Evolutionary conservation across 2,888 invertebrate genomes (phyloP).

Genomic region (Protula sp.): DNA sequence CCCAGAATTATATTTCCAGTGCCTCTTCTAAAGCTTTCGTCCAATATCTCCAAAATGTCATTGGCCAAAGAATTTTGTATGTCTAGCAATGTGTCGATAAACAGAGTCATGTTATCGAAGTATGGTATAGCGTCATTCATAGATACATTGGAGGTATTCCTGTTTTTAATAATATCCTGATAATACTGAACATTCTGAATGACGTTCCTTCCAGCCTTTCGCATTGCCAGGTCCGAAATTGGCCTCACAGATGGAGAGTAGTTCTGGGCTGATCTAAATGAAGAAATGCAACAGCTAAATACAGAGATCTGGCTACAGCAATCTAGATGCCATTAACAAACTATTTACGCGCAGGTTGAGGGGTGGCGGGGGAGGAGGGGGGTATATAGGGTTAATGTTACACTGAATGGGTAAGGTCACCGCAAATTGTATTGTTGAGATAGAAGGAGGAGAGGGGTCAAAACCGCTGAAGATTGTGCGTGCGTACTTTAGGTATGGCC

Average conservation of each 20-base stretch:
- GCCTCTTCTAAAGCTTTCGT: constrained; percentile 67
- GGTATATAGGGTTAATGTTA: too few relatives aligned
- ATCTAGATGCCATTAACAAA: too few relatives aligned
- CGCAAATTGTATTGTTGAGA: too few relatives aligned
- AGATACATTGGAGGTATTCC: constrained; percentile 61
- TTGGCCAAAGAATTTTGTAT: constrained; percentile 70
- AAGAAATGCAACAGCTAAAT: too few relatives aligned
- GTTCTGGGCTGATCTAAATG: constrained; percentile 66
- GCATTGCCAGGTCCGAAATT: constrained; percentile 58
- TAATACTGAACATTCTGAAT: neutral
- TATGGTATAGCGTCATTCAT: constrained; percentile 73
- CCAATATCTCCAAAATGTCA: constrained; percentile 70
- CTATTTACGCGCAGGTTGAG: too few relatives aligned
- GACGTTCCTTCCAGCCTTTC: neutral
- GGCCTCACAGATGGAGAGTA: constrained; percentile 71
- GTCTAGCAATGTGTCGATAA: constrained; percentile 73
- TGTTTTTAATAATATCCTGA: neutral
- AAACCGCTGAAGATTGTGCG: too few relatives aligned
- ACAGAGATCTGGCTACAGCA: too few relatives aligned
- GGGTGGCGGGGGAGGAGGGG: too few relatives aligned
- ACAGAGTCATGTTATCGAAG: constrained; percentile 76
- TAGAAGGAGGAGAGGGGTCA: too few relatives aligned
- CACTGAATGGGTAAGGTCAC: too few relatives aligned
- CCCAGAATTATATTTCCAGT: constrained; percentile 73
- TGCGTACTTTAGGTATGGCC: too few relatives aligned